Base-by-base conservation (phyloP, 2,113 vertebrate species). In the Mixornis gularis region DNA sequence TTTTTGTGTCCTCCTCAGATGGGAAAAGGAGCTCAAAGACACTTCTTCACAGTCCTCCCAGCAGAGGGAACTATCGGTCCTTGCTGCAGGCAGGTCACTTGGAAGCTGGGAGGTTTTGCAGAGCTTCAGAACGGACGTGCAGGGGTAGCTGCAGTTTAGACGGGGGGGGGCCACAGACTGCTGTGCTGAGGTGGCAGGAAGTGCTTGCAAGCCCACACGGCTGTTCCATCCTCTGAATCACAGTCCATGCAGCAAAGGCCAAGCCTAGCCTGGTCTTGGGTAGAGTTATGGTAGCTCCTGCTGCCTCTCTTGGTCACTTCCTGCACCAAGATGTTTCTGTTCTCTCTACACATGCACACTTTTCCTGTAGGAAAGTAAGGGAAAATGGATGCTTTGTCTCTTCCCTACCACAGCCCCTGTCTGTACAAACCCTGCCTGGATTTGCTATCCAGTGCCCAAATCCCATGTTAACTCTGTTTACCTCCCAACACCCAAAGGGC, bases 31-130 rank as follows among this genome's bases (percentile, higher is more conserved):
- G 24, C 46, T 91, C 38, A 55, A 76, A 82, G 63, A 15, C 51
- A 86, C 40, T 81, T 96, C 94, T 89, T 60, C 86, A 41, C 66
- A 22, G 1, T 93, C 95, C 80, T 93, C 91, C 91, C 94, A 95
- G 79, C 80, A 94, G 91, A 92, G 92, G 90, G 94, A 95, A 94
- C 73, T 79, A 19, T 87, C 24, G 32, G 26, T 91, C 94, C 87
- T 95, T 77, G 55, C 55, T 77, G 92, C 38, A 89, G 51, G 84
- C 32, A 40, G 52, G 58, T 93, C 62, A 56, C 18, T 52, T 76
- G 1, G 24, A 56, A 74, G 53, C 19, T 20, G 17, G 15, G 27
- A 91, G 32, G 41, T 65, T 89, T 76, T 51, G 58, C 17, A 70
- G 32, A 20, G 55, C 53, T 72, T 41, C 59, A 46, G 58, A n/a